Conservation (phyloP, 2,113 vertebrate species). For the Tor tambroides region DNA sequence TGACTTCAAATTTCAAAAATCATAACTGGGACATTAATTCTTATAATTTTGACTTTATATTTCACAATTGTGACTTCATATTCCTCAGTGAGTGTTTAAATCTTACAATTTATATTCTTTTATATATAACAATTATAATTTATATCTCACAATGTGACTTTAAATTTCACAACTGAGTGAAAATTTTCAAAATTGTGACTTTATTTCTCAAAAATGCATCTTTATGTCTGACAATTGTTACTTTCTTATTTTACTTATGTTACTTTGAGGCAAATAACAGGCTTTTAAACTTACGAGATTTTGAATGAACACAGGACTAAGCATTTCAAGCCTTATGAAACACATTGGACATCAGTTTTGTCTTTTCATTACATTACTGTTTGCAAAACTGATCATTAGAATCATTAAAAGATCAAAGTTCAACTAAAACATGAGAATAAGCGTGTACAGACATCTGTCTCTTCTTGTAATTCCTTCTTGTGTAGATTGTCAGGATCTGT, state of each 20-base stretch:
- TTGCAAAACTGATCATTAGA: background rate
- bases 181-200: background rate
- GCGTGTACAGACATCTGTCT: background rate
- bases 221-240: too few species aligned
- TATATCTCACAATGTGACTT: background rate
- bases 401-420: background rate
- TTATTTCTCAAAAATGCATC: background rate
- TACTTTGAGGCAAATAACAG: background rate
- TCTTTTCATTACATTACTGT: background rate
- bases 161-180: background rate
- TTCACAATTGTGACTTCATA: too few species aligned
- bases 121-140: background rate
- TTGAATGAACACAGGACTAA: background rate
- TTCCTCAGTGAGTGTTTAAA: too few species aligned
- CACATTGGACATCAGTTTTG: background rate
- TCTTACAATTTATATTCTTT: background rate
- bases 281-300: background rate
- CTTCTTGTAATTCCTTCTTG: background rate
- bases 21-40: background rate
- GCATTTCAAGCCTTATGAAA: background rate
- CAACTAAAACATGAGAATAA: background rate
- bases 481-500: constrained; percentile 5
- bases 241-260: background rate
- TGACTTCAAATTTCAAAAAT: too few species aligned
- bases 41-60: background rate